Conservation (phyloP, 2,113 vertebrate species). For the Oncorhynchus gorbuscha region DNA sequence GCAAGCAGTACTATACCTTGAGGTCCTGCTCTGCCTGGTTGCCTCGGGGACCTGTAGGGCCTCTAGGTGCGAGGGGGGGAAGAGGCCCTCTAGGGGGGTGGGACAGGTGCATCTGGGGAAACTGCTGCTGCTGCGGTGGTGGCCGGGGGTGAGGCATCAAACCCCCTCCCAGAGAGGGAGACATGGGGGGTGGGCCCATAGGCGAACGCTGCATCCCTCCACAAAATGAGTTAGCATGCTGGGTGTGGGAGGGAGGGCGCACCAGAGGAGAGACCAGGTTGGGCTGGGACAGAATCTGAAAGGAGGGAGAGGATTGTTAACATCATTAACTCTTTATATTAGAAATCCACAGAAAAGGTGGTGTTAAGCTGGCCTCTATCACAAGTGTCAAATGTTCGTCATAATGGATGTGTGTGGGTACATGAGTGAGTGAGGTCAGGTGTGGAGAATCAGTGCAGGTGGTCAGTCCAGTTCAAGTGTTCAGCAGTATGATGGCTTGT, state of each 20-base stretch:
- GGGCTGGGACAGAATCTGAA: constrained; percentile 93
- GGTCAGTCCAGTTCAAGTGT: too few species aligned
- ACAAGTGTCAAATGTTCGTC: too few species aligned
- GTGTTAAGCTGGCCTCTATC: not conserved
- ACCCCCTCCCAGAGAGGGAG: constrained; percentile 84
- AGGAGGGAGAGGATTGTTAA: not conserved
- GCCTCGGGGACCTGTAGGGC: constrained; percentile 79
- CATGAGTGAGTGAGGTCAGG: too few species aligned
- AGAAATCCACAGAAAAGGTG: too few species aligned
- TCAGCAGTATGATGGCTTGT: too few species aligned
- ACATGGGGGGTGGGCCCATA: constrained; percentile 80
- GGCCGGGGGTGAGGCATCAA: constrained; percentile 91
- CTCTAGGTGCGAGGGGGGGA: constrained; percentile 83
- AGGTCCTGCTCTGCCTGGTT: constrained; percentile 86
- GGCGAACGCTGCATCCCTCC: constrained; percentile 89
- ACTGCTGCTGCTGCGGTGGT: constrained; percentile 78
- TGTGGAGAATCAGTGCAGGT: too few species aligned
- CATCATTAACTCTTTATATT: not conserved
- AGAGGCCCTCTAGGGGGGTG: constrained; percentile 81
- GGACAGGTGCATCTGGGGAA: constrained; percentile 78
- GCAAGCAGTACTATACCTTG: constrained; percentile 76
- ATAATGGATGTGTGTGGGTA: too few species aligned
- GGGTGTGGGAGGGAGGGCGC: constrained; percentile 84
- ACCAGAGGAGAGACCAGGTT: constrained; percentile 94
- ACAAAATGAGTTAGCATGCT: constrained; percentile 90